phyloP scores from a whole-genome alignment of 2,113 vertebrate genomes.

The Neodon shergylaensis region DNA sequence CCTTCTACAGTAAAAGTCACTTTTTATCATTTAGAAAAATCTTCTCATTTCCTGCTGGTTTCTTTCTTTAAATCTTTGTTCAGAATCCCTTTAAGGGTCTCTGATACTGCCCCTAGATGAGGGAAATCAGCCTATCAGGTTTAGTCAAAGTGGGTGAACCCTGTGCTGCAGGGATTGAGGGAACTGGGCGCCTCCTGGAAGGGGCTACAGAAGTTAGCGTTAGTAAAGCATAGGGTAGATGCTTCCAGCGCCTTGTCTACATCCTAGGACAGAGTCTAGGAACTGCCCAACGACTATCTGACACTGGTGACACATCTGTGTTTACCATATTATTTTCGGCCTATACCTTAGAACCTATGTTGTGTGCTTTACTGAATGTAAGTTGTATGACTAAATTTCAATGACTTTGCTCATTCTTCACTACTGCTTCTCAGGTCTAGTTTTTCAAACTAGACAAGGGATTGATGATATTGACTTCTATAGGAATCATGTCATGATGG shows the following conservation, averaged over 20 bases:
- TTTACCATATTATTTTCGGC: conserved; percentile 10
- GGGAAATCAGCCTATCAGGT: background rate
- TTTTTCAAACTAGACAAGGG: conserved; percentile 1
- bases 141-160: background rate
- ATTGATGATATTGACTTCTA: background rate
- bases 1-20: conserved; percentile 28
- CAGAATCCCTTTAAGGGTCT: background rate
- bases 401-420: conserved; percentile 39
- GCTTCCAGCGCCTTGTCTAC: background rate
- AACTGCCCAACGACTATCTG: background rate
- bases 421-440: background rate
- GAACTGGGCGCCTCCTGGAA: background rate
- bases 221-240: background rate
- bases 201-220: background rate
- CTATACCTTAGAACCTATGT: conserved; percentile 27
- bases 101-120: background rate
- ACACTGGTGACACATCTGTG: background rate
- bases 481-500: background rate
- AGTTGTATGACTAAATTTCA: conserved; percentile 44
- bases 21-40: conserved; percentile 48
- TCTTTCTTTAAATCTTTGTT: conserved; percentile 45
- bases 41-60: conserved; percentile 23
- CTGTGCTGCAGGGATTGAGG: background rate
- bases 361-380: conserved; percentile 22
- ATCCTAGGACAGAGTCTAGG: background rate